Percentiles rank a stretch among this genome's conserved stretches.
These are phyloP conservation scores for Globodera rostochiensis DNA, from an alignment of 1,140 invertebrate species.

Conservation along the genomic window DNA sequence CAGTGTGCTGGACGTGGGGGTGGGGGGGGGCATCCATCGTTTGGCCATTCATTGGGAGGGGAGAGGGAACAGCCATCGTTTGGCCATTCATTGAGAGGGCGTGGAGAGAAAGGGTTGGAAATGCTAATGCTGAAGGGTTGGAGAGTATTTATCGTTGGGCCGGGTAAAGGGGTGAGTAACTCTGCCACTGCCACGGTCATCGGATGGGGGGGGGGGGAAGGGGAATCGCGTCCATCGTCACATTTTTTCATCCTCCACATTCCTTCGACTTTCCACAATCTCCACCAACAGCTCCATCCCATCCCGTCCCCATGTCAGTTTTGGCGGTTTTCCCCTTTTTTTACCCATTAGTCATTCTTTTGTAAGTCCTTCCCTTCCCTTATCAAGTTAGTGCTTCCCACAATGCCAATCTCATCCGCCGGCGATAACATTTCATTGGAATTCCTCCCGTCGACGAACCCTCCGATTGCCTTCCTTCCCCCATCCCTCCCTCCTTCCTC, in stretches of 20 bases:
- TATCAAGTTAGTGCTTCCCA: too few species aligned
- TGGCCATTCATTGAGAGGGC: too few species aligned
- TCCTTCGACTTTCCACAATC: not conserved
- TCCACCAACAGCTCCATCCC: not conserved
- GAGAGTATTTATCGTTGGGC: not conserved
- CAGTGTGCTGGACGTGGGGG: too few species aligned
- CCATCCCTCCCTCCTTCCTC: too few species aligned
- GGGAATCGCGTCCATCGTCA: not conserved
- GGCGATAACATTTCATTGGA: too few species aligned
- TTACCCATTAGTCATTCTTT: not conserved
- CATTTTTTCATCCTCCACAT: not conserved
- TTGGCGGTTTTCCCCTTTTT: not conserved
- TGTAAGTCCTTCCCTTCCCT: not conserved
- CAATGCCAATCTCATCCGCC: too few species aligned
- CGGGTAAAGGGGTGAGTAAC: not conserved
- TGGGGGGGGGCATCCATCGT: too few species aligned
- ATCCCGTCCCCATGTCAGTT: not conserved
- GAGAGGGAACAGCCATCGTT: too few species aligned
- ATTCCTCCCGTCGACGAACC: too few species aligned
- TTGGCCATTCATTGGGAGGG: not conserved
- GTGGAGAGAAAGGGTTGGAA: too few species aligned
- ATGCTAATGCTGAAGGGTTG: not conserved
- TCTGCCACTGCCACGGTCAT: not conserved
- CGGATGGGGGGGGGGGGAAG: too few species aligned
- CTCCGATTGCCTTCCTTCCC: too few species aligned